These are phyloP conservation scores for Masticophis lateralis DNA, from an alignment of 2,797 vertebrate genomes.

Conservation along the genomic window DNA sequence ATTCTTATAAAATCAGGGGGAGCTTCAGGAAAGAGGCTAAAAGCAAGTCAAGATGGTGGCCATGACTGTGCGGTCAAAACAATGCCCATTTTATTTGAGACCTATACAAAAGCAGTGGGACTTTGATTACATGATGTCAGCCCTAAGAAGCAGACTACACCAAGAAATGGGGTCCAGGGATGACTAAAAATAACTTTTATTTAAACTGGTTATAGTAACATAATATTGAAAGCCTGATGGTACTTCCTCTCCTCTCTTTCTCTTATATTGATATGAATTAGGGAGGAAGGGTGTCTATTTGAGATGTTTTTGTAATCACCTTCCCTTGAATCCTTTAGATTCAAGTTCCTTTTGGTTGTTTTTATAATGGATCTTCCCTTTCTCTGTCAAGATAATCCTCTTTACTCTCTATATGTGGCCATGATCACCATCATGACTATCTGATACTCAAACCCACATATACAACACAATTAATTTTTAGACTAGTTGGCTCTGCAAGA, in stretches of 20 bases:
- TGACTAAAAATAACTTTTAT: neutral
- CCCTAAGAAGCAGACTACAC: neutral
- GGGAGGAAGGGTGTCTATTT: neutral
- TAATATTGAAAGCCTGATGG: neutral
- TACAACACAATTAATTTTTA: neutral
- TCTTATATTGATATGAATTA: neutral
- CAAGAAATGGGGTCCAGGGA: neutral
- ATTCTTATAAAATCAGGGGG: neutral
- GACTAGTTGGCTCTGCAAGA: neutral
- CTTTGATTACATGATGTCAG: neutral
- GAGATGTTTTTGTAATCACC: neutral
- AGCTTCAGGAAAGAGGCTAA: neutral
- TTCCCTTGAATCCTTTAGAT: neutral
- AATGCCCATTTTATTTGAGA: neutral
- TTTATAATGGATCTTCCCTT: neutral
- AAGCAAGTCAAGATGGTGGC: neutral
- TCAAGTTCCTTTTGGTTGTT: neutral
- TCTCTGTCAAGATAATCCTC: neutral
- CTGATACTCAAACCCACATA: neutral
- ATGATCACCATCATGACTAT: neutral
- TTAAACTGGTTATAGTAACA: neutral
- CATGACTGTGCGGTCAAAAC: neutral
- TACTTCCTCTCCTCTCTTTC: neutral
- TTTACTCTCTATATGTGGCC: neutral
- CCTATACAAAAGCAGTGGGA: neutral